Evolutionary conservation across 2,113 vertebrate genomes (phyloP).

Genomic region (Hydrolagus affinis): DNA sequence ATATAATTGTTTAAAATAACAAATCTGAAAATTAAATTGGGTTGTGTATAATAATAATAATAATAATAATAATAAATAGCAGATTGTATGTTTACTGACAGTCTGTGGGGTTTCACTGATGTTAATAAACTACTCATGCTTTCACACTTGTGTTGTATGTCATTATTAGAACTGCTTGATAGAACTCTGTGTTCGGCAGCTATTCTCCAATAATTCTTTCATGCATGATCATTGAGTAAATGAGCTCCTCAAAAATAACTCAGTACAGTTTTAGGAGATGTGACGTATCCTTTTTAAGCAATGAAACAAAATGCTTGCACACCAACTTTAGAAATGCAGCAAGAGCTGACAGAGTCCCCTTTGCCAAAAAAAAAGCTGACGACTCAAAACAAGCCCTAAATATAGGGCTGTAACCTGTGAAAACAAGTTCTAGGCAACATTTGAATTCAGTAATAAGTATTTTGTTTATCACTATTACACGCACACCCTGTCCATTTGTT

Average conservation of each 20-base stretch:
- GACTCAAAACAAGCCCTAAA: too few relatives aligned
- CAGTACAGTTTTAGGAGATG: conserved; percentile 3
- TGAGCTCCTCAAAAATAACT: conserved; percentile 21
- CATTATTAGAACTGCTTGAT: conserved; percentile 29
- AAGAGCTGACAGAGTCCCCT: too few relatives aligned
- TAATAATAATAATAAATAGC: conserved; percentile 20
- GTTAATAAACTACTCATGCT: conserved; percentile 30
- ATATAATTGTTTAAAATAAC: neutral
- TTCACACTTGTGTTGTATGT: conserved; percentile 12
- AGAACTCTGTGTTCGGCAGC: conserved; percentile 17
- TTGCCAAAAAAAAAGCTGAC: too few relatives aligned
- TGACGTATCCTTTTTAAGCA: conserved; percentile 21
- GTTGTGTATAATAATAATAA: conserved; percentile 5
- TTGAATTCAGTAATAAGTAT: too few relatives aligned
- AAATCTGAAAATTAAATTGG: conserved; percentile 1
- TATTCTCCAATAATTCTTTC: conserved; percentile 32
- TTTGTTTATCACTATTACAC: too few relatives aligned
- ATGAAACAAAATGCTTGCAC: conserved; percentile 10
- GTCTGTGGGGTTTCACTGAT: conserved; percentile 17
- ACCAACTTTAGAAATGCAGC: too few relatives aligned
- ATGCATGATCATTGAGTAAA: conserved; percentile 30
- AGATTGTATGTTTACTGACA: conserved; percentile 4
- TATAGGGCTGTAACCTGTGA: too few relatives aligned
- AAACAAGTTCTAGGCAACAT: too few relatives aligned
- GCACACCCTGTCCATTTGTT: too few relatives aligned